A percentile compares a stretch with the other conserved stretches of the same genome.
Evolutionary conservation across 2,113 vertebrate species (phyloP).

Genomic region (Pycnonotus jocosus): DNA sequence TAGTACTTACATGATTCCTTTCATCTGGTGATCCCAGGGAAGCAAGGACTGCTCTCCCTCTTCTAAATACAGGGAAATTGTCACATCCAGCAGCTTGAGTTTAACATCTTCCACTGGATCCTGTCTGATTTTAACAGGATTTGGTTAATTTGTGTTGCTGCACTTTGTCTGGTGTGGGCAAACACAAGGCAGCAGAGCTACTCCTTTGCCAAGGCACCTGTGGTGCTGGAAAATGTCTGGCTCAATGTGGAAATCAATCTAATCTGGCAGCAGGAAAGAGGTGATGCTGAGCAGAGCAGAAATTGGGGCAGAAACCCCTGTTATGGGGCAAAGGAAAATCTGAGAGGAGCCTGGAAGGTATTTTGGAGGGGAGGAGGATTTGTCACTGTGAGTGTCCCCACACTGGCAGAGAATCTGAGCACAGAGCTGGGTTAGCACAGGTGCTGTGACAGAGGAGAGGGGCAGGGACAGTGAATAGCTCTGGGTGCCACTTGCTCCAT

Average conservation of each 20-base stretch:
- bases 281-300: neutral
- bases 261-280: neutral
- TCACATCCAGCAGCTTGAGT: neutral
- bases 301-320: accelerated
- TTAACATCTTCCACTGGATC: neutral
- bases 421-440: accelerated
- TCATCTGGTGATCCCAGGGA: conserved; percentile 28
- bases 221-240: accelerated
- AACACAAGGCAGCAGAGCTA: neutral
- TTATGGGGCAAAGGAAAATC: neutral
- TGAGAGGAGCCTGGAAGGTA: accelerated
- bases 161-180: neutral
- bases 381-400: accelerated
- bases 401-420: neutral
- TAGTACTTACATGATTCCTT: conserved; percentile 52
- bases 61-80: neutral
- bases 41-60: neutral
- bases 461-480: neutral
- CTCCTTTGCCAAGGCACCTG: neutral
- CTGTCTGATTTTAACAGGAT: neutral
- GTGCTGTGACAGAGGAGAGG: neutral
- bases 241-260: accelerated
- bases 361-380: neutral
- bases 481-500: accelerated
- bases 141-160: neutral